Conservation (phyloP, 2,797 vertebrate species). For the Poecilia wingei region DNA sequence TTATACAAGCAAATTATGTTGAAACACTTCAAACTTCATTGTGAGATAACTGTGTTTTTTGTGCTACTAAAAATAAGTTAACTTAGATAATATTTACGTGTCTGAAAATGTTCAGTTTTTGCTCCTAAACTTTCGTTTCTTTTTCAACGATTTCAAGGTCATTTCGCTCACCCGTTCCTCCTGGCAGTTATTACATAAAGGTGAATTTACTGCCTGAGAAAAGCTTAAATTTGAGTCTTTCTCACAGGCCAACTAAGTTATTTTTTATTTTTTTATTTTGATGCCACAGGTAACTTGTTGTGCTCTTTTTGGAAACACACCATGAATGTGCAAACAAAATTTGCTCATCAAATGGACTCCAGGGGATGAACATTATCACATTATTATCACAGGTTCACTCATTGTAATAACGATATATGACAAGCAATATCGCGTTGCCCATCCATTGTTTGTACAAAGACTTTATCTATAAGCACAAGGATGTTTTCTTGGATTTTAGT, state of each 20-base stretch:
- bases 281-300: not conserved
- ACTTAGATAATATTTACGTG: not conserved
- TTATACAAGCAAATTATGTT: not conserved
- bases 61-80: not conserved
- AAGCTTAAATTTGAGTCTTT: no score
- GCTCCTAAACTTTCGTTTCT: not conserved
- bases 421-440: not conserved
- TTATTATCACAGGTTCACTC: not conserved
- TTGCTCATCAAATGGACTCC: not conserved
- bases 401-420: not conserved
- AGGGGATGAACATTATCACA: not conserved
- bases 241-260: no score
- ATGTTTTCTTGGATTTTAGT: slow-evolving; percentile 29
- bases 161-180: no score
- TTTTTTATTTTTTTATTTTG: not conserved
- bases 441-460: slow-evolving; percentile 15
- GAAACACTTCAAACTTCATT: not conserved
- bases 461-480: slow-evolving; percentile 35
- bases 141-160: no score
- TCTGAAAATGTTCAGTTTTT: not conserved
- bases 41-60: not conserved
- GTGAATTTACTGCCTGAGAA: no score
- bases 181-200: no score
- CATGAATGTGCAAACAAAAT: not conserved
- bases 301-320: not conserved